A percentile compares a stretch with the other conserved stretches of the same genome.
Conservation (phyloP, 2,888 invertebrate genomes). For the Sycophila texana region DNA sequence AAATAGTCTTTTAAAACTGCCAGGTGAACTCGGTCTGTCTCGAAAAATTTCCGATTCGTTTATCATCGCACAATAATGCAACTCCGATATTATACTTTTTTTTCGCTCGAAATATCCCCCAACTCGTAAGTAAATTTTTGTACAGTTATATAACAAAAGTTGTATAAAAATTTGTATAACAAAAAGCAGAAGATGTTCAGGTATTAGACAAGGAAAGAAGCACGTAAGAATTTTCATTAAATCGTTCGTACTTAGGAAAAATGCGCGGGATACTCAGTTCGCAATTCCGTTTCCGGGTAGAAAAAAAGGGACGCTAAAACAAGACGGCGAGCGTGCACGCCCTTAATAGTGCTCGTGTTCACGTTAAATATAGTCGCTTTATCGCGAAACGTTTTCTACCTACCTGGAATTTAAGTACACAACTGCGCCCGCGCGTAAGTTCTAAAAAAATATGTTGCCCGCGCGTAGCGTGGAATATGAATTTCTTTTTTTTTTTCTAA, state of each 20-base stretch:
- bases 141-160: too few relatives aligned
- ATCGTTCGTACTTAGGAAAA: neutral
- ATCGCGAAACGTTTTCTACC: conserved; percentile 33
- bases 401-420: conserved; percentile 35
- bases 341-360: conserved; percentile 33
- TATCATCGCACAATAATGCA: too few relatives aligned
- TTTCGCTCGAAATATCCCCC: too few relatives aligned
- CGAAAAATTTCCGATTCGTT: too few relatives aligned
- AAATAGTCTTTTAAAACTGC: too few relatives aligned
- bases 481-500: neutral
- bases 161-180: too few relatives aligned
- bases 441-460: conserved; percentile 31
- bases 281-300: conserved; percentile 8
- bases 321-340: conserved; percentile 26
- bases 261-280: conserved; percentile 24
- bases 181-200: neutral
- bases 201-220: neutral
- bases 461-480: conserved; percentile 1
- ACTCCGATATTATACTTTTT: too few relatives aligned
- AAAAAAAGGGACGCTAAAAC: conserved; percentile 31
- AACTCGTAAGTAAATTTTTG: too few relatives aligned
- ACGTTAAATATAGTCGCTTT: conserved; percentile 39
- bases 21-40: too few relatives aligned
- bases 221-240: conserved; percentile 13
- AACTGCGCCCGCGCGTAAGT: conserved; percentile 30